A percentile compares a stretch with the other conserved stretches of the same genome.
These are phyloP conservation scores for Cenopis cana DNA, from an alignment of 2,888 invertebrate genomes.

Conservation along the genomic window DNA sequence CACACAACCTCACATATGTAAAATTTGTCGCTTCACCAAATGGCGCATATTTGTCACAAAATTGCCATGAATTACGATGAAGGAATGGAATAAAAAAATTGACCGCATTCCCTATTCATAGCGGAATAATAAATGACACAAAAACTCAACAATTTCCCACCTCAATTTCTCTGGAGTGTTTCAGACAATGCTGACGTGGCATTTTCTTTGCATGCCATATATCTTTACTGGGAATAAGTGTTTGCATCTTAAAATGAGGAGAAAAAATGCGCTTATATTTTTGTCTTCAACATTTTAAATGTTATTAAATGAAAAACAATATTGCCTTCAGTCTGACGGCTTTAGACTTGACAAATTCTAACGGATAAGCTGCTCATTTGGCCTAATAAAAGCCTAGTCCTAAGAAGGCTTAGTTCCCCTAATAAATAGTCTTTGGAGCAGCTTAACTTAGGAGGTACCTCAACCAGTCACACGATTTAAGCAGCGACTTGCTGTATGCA, in stretches of 20 bases:
- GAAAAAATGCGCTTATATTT: not conserved
- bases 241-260: constrained; percentile 2
- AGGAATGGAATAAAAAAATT: constrained; percentile 34
- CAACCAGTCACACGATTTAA: too few species aligned
- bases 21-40: not conserved
- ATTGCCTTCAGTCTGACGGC: too few species aligned
- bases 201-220: constrained; percentile 26
- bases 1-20: too few species aligned
- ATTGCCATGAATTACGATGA: constrained; percentile 23
- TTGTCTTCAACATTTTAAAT: not conserved
- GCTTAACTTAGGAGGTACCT: too few species aligned
- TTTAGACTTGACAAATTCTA: too few species aligned
- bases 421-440: too few species aligned
- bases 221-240: constrained; percentile 16
- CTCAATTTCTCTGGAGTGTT: constrained; percentile 36
- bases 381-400: too few species aligned
- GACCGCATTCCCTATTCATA: constrained; percentile 36
- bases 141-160: constrained; percentile 39
- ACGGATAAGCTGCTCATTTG: too few species aligned
- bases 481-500: too few species aligned
- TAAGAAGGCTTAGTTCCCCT: too few species aligned
- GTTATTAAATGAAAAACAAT: too few species aligned
- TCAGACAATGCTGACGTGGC: constrained; percentile 32
- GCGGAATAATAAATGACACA: constrained; percentile 41
- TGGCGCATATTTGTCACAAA: constrained; percentile 8